These are phyloP conservation scores for Drosophila buzzatii DNA, from an alignment of 2,888 invertebrate species.

Conservation along the genomic window DNA sequence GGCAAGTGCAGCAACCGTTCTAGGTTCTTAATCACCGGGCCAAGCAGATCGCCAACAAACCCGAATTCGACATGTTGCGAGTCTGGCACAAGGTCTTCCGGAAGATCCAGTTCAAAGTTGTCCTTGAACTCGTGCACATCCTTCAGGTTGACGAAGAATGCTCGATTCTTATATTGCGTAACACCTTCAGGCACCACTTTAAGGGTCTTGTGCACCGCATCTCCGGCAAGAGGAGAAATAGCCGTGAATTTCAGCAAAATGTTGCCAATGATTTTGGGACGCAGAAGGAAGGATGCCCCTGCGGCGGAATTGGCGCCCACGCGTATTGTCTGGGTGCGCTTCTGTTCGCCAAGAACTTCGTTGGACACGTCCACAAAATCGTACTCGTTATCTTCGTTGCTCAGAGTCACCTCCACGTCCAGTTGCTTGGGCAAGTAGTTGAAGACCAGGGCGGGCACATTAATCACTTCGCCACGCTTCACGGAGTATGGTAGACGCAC, in stretches of 20 bases:
- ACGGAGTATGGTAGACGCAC: constrained; percentile 95
- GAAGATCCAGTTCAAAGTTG: constrained; percentile 91
- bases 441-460: constrained; percentile 93
- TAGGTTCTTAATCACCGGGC: constrained; percentile 88
- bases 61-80: constrained; percentile 88
- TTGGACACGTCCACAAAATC: constrained; percentile 95
- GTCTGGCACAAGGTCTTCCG: constrained; percentile 88
- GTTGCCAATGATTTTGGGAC: constrained; percentile 90
- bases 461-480: constrained; percentile 95
- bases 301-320: constrained; percentile 90
- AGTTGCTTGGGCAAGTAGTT: constrained; percentile 93
- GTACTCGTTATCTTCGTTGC: constrained; percentile 91
- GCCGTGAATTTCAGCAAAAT: constrained; percentile 92
- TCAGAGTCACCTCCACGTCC: constrained; percentile 92
- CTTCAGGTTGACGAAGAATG: constrained; percentile 90
- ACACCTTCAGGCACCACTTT: constrained; percentile 94
- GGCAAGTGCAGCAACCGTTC: constrained; percentile 88
- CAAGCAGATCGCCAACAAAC: constrained; percentile 87
- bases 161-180: constrained; percentile 90
- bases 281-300: constrained; percentile 93
- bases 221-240: constrained; percentile 91
- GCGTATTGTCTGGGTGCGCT: constrained; percentile 89
- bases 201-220: constrained; percentile 90
- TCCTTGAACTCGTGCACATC: constrained; percentile 86
- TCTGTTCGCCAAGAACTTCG: constrained; percentile 94